A percentile compares a stretch with the other conserved stretches of the same genome.
Evolutionary conservation across 2,888 invertebrate species (phyloP).

Genomic region (Macropis europaea): DNA sequence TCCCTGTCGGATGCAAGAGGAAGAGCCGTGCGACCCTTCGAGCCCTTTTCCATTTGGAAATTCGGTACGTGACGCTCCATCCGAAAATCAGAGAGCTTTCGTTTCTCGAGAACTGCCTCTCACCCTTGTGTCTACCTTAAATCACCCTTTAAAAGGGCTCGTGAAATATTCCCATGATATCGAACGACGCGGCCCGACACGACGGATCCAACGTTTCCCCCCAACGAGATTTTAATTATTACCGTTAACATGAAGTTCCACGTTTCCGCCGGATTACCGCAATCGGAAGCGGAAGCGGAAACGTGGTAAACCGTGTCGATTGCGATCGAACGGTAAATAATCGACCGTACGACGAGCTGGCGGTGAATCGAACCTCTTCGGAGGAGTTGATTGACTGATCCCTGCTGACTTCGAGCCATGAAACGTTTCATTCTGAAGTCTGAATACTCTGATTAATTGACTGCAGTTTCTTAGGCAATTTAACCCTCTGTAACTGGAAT

Average conservation of each 20-base stretch:
- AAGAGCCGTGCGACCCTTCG: slow-evolving; percentile 46
- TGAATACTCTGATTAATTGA: too few species aligned
- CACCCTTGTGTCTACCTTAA: slow-evolving; percentile 23
- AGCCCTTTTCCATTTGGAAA: slow-evolving; percentile 38
- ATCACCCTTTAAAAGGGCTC: slow-evolving; percentile 31
- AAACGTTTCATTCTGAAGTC: too few species aligned
- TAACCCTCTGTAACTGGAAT: too few species aligned
- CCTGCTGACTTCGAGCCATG: too few species aligned
- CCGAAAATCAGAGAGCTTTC: slow-evolving; percentile 15
- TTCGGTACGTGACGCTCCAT: slow-evolving; percentile 35
- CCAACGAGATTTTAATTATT: slow-evolving; percentile 40
- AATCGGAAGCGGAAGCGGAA: too few species aligned
- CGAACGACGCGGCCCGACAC: background rate
- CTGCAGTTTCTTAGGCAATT: too few species aligned
- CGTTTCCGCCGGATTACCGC: too few species aligned
- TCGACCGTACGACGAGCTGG: too few species aligned
- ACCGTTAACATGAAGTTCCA: background rate
- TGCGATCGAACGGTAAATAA: background rate
- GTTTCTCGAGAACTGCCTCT: background rate
- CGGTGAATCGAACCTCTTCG: too few species aligned
- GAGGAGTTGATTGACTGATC: too few species aligned
- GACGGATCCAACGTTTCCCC: background rate
- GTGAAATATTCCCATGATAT: slow-evolving; percentile 25
- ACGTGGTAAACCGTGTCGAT: background rate
- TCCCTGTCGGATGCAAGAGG: slow-evolving; percentile 42